Conservation (phyloP, 2,113 vertebrate genomes). For the Nycticebus coucang region DNA sequence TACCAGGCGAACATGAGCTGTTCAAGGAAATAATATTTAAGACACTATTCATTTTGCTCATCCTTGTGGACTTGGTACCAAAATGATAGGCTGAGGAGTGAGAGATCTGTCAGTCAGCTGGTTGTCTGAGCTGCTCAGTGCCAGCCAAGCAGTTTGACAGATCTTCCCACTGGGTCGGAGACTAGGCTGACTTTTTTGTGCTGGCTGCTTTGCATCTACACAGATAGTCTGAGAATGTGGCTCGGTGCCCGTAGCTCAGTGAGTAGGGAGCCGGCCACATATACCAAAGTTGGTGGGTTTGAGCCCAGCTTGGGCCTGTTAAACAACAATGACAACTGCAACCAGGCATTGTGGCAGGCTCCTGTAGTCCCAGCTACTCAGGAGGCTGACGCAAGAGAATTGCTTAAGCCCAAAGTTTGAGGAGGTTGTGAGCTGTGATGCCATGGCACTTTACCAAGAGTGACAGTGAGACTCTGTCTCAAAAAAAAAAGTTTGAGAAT, state of each 20-base stretch:
- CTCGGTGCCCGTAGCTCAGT: too few species aligned
- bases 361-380: too few species aligned
- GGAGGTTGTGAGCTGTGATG: too few species aligned
- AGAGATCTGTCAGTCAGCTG: background rate
- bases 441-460: too few species aligned
- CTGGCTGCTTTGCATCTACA: background rate
- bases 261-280: too few species aligned
- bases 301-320: too few species aligned
- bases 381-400: too few species aligned
- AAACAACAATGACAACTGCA: too few species aligned
- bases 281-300: too few species aligned
- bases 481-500: background rate
- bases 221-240: background rate
- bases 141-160: background rate
- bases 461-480: too few species aligned
- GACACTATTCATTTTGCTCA: constrained; percentile 1
- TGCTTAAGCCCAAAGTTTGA: too few species aligned
- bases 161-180: background rate
- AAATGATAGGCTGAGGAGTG: background rate
- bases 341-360: too few species aligned
- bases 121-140: background rate
- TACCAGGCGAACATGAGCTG: background rate
- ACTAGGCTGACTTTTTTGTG: background rate
- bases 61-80: background rate
- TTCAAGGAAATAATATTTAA: background rate